Base-by-base conservation (phyloP, 2,113 vertebrate genomes). In the Eleginops maclovinus region DNA sequence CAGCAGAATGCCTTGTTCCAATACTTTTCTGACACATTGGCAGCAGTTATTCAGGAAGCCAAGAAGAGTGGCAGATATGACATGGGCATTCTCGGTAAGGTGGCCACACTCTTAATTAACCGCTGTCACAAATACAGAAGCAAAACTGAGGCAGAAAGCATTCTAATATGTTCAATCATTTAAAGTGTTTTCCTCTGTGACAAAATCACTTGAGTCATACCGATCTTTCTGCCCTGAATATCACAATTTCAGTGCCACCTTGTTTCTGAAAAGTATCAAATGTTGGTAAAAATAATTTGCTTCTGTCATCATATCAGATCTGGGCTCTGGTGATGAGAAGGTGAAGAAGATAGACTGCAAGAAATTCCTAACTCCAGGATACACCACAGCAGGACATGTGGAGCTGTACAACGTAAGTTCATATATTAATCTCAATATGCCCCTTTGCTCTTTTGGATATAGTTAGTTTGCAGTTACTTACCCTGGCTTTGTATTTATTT, bases 1-100 rank as follows among this genome's bases (percentile, higher is more conserved):
- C 98, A 99, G 72, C 98, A 99, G 90, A 99, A 99, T 9, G 95
- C 98, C 0, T 91, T 99, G 56, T 99, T 99, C 93, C 98, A 99
- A 94, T 99, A 99, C 88, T 99, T 99, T 60, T 95, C 98, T 0
- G 98, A 99, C 87, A 99, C 97, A 0, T 92, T 99, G 54, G 96
- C 92, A 31, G 97, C 97, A 3, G 97, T 99, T 60, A 97, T 99
- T 76, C 97, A 97, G 81, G 98, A 99, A 84, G 98, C 98, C 41
- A 99, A 99, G 84, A 98, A 97, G 91, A 99, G 96, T 26, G 98
- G 98, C 63, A 93, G 96, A 96, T 99, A 99, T 0, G 98, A 99
- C 85, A 99, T 99, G 98, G 98, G 98, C 71, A 99, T 99, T 90
- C 93, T 99, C 17, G 98, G 98, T 98, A 91, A 94, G 94, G 19